phyloP scores from a whole-genome alignment of 2,797 vertebrate species.

The Miopithecus talapoin region DNA sequence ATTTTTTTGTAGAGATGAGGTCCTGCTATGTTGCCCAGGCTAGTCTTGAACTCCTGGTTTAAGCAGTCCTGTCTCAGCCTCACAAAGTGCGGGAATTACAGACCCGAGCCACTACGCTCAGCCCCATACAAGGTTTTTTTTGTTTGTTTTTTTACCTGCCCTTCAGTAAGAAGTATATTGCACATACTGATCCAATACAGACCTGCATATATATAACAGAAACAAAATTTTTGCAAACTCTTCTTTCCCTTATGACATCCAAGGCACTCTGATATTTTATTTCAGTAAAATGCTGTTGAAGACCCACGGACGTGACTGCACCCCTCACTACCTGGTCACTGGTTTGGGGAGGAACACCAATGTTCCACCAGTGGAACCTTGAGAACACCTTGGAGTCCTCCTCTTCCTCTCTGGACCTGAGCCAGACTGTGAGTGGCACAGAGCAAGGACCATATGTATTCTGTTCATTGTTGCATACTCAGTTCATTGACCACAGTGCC shows the following conservation, averaged over 20 bases:
- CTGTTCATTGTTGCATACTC: not conserved
- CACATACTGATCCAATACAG: not conserved
- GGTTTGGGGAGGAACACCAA: not conserved
- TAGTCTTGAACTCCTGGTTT: too few species aligned
- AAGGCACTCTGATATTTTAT: not conserved
- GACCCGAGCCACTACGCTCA: not conserved
- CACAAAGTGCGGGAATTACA: too few species aligned
- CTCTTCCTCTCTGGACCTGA: not conserved
- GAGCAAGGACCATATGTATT: not conserved
- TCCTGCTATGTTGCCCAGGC: too few species aligned
- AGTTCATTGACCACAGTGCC: not conserved
- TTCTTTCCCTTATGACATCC: not conserved
- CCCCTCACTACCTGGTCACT: not conserved
- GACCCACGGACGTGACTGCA: not conserved
- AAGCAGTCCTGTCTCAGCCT: too few species aligned
- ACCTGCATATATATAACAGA: not conserved
- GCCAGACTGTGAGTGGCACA: not conserved
- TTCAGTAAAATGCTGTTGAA: slow-evolving; percentile 1
- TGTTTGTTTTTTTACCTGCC: not conserved
- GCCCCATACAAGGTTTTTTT: not conserved
- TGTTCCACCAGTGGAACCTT: not conserved
- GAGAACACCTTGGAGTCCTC: not conserved
- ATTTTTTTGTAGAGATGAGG: too few species aligned
- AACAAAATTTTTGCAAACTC: not conserved
- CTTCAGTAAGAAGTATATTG: not conserved